These are phyloP conservation scores for Orthosia gracilis DNA, from an alignment of 2,888 invertebrate species.

Conservation along the genomic window DNA sequence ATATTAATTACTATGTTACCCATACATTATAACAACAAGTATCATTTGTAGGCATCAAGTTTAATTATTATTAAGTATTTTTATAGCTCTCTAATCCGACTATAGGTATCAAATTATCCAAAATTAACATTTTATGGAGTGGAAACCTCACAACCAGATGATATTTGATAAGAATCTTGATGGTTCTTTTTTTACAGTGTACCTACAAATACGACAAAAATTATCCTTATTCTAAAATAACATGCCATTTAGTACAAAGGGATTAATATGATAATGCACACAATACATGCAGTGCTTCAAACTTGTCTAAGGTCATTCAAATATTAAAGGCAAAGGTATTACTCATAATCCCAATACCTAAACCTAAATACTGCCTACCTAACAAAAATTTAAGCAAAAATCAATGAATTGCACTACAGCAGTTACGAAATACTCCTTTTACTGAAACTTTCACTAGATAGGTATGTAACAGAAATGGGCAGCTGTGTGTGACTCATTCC, in stretches of 20 bases:
- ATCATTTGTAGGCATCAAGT: too few species aligned
- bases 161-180: too few species aligned
- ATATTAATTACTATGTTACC: too few species aligned
- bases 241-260: background rate
- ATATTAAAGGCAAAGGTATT: constrained; percentile 19
- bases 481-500: constrained; percentile 61
- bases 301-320: constrained; percentile 10
- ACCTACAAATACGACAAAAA: too few species aligned
- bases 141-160: too few species aligned
- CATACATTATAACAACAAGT: too few species aligned
- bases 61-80: too few species aligned
- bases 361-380: background rate
- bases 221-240: background rate
- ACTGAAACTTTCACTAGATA: constrained; percentile 60
- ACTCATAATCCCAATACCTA: constrained; percentile 17
- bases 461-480: constrained; percentile 56
- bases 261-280: background rate
- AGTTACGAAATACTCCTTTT: constrained; percentile 41
- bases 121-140: too few species aligned
- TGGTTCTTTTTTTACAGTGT: too few species aligned
- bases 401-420: background rate
- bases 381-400: constrained; percentile 8
- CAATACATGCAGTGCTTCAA: background rate
- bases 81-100: too few species aligned
- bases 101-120: too few species aligned